A percentile compares a stretch with the other conserved stretches of the same genome.
phyloP scores from a whole-genome alignment of 1,140 invertebrate species.

The Megathymus violae region DNA sequence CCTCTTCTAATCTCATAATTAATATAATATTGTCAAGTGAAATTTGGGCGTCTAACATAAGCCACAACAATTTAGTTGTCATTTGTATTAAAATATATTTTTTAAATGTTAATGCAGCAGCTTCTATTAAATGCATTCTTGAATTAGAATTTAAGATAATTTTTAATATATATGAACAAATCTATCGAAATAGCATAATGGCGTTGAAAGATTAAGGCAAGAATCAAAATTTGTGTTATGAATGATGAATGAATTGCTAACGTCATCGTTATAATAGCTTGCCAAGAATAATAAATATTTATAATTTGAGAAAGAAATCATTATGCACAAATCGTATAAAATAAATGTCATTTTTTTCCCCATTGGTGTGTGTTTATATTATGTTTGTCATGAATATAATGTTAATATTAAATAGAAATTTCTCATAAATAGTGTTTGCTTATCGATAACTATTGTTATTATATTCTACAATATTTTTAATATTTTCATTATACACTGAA shows the following conservation, averaged over 20 bases:
- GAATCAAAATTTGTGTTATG: constrained; percentile 38
- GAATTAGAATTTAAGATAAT: constrained; percentile 7
- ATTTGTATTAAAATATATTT: neutral
- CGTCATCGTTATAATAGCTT: constrained; percentile 28
- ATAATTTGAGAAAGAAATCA: no score
- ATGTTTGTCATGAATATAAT: no score
- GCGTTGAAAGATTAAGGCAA: constrained; percentile 35
- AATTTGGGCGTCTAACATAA: no score
- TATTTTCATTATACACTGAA: neutral
- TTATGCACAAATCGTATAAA: no score
- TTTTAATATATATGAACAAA: constrained; percentile 8
- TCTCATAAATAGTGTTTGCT: no score
- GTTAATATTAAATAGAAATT: no score
- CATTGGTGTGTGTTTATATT: no score
- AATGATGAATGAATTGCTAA: constrained; percentile 36
- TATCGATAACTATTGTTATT: no score
- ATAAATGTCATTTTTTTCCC: no score
- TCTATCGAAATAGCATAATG: constrained; percentile 2
- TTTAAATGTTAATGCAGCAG: neutral
- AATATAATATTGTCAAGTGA: neutral
- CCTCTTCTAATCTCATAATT: neutral
- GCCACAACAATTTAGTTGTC: neutral
- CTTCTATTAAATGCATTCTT: neutral
- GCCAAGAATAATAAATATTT: constrained; percentile 20
- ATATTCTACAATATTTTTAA: neutral